Conservation (phyloP, 2,888 invertebrate genomes). For the Hofmannophila pseudospretella region DNA sequence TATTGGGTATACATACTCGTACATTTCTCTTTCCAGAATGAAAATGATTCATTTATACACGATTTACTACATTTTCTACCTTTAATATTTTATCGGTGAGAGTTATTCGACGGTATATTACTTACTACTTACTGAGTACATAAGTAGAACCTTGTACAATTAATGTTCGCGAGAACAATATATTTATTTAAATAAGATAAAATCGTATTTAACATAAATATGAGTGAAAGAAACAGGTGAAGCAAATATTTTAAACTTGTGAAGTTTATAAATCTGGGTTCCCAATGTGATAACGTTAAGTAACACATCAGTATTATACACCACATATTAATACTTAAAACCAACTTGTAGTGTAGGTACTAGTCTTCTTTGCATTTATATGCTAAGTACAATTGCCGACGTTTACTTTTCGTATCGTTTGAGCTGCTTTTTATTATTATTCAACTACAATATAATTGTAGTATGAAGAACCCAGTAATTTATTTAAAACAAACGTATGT, state of each 20-base stretch:
- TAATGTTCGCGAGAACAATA: not conserved
- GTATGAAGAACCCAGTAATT: constrained; percentile 11
- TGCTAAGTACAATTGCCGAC: constrained; percentile 21
- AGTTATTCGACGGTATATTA: too few species aligned
- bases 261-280: constrained; percentile 11
- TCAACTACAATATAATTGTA: constrained; percentile 8
- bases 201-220: not conserved
- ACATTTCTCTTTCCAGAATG: too few species aligned
- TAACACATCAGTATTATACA: constrained; percentile 55
- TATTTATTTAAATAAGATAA: not conserved
- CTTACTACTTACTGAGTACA: too few species aligned
- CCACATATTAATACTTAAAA: constrained; percentile 33
- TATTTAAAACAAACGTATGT: constrained; percentile 10
- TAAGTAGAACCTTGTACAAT: not conserved
- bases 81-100: too few species aligned
- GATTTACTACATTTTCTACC: too few species aligned
- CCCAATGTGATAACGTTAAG: constrained; percentile 26
- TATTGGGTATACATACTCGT: too few species aligned
- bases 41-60: too few species aligned
- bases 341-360: constrained; percentile 21
- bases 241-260: constrained; percentile 11
- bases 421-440: constrained; percentile 1
- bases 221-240: not conserved
- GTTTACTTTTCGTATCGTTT: constrained; percentile 13
- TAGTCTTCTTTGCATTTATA: constrained; percentile 40